These are phyloP conservation scores for Microcebus ravelobensis DNA, from an alignment of 2,113 vertebrate genomes.

Conservation along the genomic window DNA sequence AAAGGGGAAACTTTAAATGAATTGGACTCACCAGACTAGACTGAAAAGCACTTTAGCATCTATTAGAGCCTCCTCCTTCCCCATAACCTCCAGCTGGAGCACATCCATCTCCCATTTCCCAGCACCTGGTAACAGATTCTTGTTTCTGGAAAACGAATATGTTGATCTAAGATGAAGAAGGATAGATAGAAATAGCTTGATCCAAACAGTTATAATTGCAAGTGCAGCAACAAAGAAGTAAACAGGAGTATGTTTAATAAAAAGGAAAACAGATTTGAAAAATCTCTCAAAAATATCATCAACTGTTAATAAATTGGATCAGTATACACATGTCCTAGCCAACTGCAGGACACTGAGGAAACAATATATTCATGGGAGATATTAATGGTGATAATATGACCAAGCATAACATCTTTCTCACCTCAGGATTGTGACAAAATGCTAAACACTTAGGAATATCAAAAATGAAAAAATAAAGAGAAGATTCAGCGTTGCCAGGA, in stretches of 20 bases:
- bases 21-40: neutral
- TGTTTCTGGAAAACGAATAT: neutral
- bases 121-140: neutral
- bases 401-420: neutral
- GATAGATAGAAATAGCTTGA: neutral
- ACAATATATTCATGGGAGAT: neutral
- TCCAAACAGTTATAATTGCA: neutral
- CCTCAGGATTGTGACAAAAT: neutral
- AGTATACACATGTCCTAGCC: neutral
- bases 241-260: neutral
- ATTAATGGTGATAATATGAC: neutral
- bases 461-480: neutral
- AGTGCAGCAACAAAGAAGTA: conserved; percentile 12
- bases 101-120: neutral
- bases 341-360: neutral
- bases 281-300: neutral
- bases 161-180: conserved; percentile 21
- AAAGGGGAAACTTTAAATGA: neutral
- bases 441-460: neutral
- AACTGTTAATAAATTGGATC: neutral
- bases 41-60: neutral
- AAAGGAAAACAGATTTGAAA: neutral
- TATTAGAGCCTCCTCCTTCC: neutral
- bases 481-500: neutral
- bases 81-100: neutral